Evolutionary conservation across 1,140 invertebrate genomes (phyloP), one percentile per base, ranked within the genome.

Genomic region (Euwallacea fornicatus): DNA sequence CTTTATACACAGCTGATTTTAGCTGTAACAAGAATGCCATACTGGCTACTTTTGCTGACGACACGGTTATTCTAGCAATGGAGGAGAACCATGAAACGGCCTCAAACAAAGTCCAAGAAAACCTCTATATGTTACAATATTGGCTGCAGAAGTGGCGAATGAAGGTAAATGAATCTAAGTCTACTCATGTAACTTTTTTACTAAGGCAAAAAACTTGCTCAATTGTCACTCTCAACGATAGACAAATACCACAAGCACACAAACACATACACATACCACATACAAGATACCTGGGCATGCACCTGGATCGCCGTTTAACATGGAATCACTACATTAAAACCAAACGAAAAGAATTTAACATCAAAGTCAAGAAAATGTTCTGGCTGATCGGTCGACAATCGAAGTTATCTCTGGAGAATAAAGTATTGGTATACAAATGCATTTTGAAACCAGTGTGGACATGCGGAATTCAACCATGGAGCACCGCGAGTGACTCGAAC

Each of bases 361-460:
- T 59, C 33, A 59, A 59, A 59, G 6, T 16, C 46, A 50, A 50
- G 46, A 50, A 50, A 50, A 50, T 50, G 46, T 50, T 2, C 13
- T 50, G 46, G 46, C 6, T 50, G 9, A 50, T 50, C 6, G 46
- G 46, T 50, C 9, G 46, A 50, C 46, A 59, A 59, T 42, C 56
- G 1, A 59, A 2, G 9, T 16, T 59, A 59, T 11, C 10, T 1
- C 33, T 59, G 1, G 56, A 59, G 4, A 59, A 59, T 6, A 59
- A 59, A 42, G n/a, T n/a, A n/a, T n/a, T n/a, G n/a, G 4, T 59
- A 59, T 59, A 59, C 6, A 59, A 59, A 16, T 21, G 15, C n/a
- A n/a, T 59, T 59, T 42, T 59, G 4, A 59, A 59, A 6, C 56
- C 56, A 6, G 33, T 59, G 15, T 59, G 56, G 56, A 59, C 56